phyloP scores from a whole-genome alignment of 2,888 invertebrate species.

The Maniola hyperantus region DNA sequence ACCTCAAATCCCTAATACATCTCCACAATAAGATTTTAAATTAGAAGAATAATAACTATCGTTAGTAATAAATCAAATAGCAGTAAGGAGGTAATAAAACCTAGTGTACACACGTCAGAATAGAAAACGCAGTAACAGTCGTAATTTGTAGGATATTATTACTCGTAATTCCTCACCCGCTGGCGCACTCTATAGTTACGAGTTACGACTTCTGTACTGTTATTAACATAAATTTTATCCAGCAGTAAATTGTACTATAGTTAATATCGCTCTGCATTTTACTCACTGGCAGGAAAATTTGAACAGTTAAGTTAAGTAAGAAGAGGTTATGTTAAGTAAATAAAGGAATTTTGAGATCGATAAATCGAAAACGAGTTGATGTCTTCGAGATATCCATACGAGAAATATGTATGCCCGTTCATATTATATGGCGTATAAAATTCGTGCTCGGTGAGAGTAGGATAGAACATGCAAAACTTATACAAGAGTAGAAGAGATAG shows the following conservation, averaged over 20 bases:
- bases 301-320: not conserved
- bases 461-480: no score
- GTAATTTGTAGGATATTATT: slow-evolving; percentile 30
- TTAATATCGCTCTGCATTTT: slow-evolving; percentile 7
- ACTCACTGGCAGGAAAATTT: not conserved
- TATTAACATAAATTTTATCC: slow-evolving; percentile 33
- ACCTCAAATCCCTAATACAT: no score
- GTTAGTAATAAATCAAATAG: slow-evolving; percentile 12
- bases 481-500: no score
- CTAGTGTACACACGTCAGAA: slow-evolving; percentile 13
- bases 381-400: not conserved
- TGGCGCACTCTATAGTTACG: slow-evolving; percentile 13
- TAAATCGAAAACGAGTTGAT: not conserved
- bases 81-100: slow-evolving; percentile 21
- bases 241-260: slow-evolving; percentile 18
- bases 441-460: no score
- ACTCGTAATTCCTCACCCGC: slow-evolving; percentile 18
- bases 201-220: slow-evolving; percentile 17
- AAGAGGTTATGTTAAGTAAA: not conserved
- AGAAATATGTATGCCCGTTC: not conserved
- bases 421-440: no score
- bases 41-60: not conserved
- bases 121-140: slow-evolving; percentile 15
- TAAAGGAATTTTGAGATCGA: not conserved
- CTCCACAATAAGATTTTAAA: not conserved